Conservation (phyloP, 1,140 invertebrate genomes). For the Battus philenor region DNA sequence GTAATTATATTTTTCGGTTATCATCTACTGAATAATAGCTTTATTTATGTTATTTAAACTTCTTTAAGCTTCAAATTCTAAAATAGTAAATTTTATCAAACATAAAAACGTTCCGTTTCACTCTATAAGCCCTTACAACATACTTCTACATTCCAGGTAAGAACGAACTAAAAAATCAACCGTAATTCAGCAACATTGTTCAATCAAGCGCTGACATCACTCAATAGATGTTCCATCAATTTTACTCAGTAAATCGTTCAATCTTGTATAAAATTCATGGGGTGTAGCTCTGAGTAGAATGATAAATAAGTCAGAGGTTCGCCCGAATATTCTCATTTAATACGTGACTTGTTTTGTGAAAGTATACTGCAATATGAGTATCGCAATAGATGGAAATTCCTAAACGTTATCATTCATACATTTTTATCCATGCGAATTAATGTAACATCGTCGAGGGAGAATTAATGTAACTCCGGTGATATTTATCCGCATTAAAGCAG, state of each 20-base stretch:
- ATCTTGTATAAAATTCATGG: slow-evolving; percentile 76
- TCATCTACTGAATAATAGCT: too few species aligned
- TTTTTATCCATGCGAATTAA: slow-evolving; percentile 28
- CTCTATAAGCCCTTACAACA: too few species aligned
- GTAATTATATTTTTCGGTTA: too few species aligned
- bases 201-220: slow-evolving; percentile 52
- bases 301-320: slow-evolving; percentile 72
- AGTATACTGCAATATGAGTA: slow-evolving; percentile 56
- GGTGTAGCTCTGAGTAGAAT: slow-evolving; percentile 68
- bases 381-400: slow-evolving; percentile 43
- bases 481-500: too few species aligned
- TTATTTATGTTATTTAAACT: too few species aligned
- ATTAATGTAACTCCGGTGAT: too few species aligned
- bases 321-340: slow-evolving; percentile 74
- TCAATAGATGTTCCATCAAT: slow-evolving; percentile 71
- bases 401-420: slow-evolving; percentile 39
- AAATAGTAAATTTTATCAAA: too few species aligned
- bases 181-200: slow-evolving; percentile 40
- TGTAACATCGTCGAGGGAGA: slow-evolving; percentile 16
- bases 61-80: too few species aligned
- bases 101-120: too few species aligned
- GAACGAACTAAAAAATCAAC: slow-evolving; percentile 18
- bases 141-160: background rate
- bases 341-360: slow-evolving; percentile 72
- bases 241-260: slow-evolving; percentile 71